A percentile compares a stretch with the other conserved stretches of the same genome.
Evolutionary conservation across 2,113 vertebrate species (phyloP).

Genomic region (Mellivora capensis): DNA sequence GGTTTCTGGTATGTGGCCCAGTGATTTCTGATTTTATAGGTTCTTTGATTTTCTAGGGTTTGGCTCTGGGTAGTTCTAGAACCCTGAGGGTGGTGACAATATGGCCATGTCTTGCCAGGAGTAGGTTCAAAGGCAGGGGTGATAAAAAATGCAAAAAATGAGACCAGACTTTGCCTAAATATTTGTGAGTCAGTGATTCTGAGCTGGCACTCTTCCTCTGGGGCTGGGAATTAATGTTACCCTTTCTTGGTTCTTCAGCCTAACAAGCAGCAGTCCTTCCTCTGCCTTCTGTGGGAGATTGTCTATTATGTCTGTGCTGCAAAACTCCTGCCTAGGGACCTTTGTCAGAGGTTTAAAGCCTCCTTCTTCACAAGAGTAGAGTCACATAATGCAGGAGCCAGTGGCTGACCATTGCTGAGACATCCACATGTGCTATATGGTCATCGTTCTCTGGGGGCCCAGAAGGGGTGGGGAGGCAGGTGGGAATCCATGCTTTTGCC

Average conservation of each 20-base stretch:
- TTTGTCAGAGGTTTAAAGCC: neutral
- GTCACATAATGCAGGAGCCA: neutral
- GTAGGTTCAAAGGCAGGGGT: neutral
- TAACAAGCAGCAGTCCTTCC: neutral
- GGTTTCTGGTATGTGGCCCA: neutral
- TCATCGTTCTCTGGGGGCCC: neutral
- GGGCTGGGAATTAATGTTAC: neutral
- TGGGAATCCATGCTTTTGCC: neutral
- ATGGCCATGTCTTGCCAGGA: neutral
- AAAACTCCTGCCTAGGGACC: neutral
- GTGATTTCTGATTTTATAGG: neutral
- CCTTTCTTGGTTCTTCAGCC: neutral
- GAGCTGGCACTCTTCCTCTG: neutral
- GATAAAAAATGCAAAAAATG: neutral
- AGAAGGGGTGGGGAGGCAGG: neutral
- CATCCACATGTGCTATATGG: neutral
- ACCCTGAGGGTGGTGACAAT: neutral
- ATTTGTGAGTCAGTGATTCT: neutral
- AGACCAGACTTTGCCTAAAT: neutral
- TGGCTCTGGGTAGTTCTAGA: neutral
- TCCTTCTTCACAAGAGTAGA: neutral
- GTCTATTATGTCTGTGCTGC: neutral
- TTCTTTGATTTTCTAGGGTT: constrained; percentile 28
- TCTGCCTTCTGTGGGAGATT: neutral
- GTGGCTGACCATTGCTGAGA: neutral